These are phyloP conservation scores for Tenebrio molitor DNA, from an alignment of 1,140 invertebrate species.

Conservation along the genomic window DNA sequence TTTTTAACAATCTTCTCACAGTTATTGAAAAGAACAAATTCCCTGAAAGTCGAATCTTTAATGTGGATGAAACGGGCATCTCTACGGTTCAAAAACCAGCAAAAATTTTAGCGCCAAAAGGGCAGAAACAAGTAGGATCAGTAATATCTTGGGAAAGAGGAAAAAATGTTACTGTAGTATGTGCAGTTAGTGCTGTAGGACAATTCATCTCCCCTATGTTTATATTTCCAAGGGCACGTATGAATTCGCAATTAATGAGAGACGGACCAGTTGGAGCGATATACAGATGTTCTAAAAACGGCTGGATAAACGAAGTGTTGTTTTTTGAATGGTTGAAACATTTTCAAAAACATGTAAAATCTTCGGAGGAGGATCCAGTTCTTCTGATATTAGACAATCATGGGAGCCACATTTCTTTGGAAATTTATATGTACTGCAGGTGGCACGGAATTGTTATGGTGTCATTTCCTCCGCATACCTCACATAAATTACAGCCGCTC, in stretches of 20 bases:
- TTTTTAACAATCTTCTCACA: too few relatives aligned
- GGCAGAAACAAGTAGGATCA: constrained; percentile 64
- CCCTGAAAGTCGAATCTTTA: too few relatives aligned
- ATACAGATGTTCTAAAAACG: constrained; percentile 51
- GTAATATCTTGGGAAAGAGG: constrained; percentile 65
- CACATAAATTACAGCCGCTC: constrained; percentile 59
- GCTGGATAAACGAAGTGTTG: constrained; percentile 52
- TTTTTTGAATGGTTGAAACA: constrained; percentile 57
- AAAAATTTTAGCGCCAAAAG: constrained; percentile 64
- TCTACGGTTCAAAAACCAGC: constrained; percentile 66
- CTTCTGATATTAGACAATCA: constrained; percentile 61
- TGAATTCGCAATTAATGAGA: constrained; percentile 47
- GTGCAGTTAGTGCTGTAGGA: too few relatives aligned
- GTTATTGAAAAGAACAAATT: too few relatives aligned
- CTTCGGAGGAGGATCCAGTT: constrained; percentile 49
- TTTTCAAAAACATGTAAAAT: constrained; percentile 50
- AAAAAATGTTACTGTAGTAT: constrained; percentile 64
- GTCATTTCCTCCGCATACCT: constrained; percentile 62
- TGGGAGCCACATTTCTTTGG: constrained; percentile 44
- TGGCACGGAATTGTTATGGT: constrained; percentile 56
- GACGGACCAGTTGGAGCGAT: constrained; percentile 52
- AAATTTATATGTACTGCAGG: constrained; percentile 47
- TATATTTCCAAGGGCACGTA: constrained; percentile 37
- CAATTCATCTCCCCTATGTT: constrained; percentile 62
- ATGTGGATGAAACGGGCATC: constrained; percentile 67